Evolutionary conservation across 2,888 invertebrate genomes (phyloP).

Genomic region (Trypoxylon attenuatum): DNA sequence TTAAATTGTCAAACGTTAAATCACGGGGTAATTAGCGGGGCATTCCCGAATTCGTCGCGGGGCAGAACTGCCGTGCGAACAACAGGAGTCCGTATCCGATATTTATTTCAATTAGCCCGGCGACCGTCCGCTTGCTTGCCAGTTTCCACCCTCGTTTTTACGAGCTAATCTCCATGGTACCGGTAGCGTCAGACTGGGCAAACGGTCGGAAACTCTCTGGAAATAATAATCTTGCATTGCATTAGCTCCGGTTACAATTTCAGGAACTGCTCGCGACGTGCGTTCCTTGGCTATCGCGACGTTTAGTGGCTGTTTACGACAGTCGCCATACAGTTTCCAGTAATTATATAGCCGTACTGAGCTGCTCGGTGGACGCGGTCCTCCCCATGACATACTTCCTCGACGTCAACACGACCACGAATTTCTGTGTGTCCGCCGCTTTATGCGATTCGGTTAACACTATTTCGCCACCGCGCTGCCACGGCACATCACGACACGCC

Average conservation of each 20-base stretch:
- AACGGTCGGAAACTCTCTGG: neutral
- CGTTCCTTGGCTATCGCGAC: neutral
- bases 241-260: slow-evolving; percentile 1
- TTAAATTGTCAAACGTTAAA: neutral
- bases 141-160: neutral
- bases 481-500: too few relatives aligned
- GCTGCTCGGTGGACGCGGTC: neutral
- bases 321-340: neutral
- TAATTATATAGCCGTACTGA: neutral
- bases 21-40: neutral
- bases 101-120: neutral
- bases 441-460: too few relatives aligned
- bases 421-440: too few relatives aligned
- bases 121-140: neutral
- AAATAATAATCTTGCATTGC: neutral
- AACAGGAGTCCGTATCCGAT: neutral
- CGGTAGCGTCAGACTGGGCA: neutral
- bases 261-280: neutral
- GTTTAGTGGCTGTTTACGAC: slow-evolving; percentile 2
- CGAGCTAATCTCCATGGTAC: neutral
- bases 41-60: neutral
- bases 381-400: neutral
- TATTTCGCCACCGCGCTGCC: too few relatives aligned
- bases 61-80: neutral
- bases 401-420: neutral